Evolutionary conservation across 1,140 invertebrate species (phyloP).

Genomic region (Anthonomus grandis): DNA sequence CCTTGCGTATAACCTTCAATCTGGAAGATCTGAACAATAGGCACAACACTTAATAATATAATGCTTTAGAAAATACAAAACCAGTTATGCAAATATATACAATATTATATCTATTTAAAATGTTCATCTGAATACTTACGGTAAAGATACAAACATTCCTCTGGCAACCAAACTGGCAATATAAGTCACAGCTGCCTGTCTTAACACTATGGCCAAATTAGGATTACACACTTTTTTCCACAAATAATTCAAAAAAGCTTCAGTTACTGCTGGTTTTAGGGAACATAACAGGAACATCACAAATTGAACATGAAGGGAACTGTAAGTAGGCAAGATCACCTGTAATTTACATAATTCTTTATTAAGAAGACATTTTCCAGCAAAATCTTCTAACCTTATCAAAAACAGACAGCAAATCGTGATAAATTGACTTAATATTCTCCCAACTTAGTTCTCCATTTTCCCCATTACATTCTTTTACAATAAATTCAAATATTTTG

Average conservation of each 20-base stretch:
- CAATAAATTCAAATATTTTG: conserved; percentile 58
- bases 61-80: too few species aligned
- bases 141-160: conserved; percentile 62
- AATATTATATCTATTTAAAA: too few species aligned
- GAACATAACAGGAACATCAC: conserved; percentile 74
- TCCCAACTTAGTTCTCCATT: conserved; percentile 48
- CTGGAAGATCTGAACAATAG: too few species aligned
- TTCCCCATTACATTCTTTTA: conserved; percentile 50
- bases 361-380: neutral
- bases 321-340: conserved; percentile 69
- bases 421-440: conserved; percentile 50
- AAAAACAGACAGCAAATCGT: conserved; percentile 61
- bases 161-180: conserved; percentile 72
- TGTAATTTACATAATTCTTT: conserved; percentile 2
- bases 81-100: too few species aligned
- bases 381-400: conserved; percentile 50
- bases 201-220: conserved; percentile 60
- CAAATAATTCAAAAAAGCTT: conserved; percentile 67
- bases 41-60: too few species aligned
- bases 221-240: conserved; percentile 73
- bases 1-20: too few species aligned
- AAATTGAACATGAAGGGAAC: conserved; percentile 74
- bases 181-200: conserved; percentile 70
- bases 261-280: conserved; percentile 61
- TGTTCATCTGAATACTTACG: too few species aligned